These are phyloP conservation scores for Chaitophorus viminalis DNA, from an alignment of 2,888 invertebrate species.

Conservation along the genomic window DNA sequence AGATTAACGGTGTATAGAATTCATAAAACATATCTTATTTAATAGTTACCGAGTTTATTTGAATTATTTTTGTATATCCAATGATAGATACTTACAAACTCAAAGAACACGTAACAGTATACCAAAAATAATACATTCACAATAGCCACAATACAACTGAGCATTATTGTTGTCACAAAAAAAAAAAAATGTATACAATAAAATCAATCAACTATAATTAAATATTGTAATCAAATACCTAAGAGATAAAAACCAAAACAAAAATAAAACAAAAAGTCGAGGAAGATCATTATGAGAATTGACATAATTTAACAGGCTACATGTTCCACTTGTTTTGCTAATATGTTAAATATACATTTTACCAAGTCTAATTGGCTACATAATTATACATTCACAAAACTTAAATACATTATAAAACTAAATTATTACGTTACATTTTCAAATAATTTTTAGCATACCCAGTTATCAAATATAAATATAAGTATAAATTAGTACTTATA, in stretches of 20 bases:
- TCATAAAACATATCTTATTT: slow-evolving; percentile 2
- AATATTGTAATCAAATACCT: slow-evolving; percentile 32
- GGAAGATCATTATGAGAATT: slow-evolving; percentile 60
- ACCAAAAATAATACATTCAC: slow-evolving; percentile 42
- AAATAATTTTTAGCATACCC: slow-evolving; percentile 31
- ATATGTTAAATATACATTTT: slow-evolving; percentile 41
- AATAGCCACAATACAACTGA: slow-evolving; percentile 46
- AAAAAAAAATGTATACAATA: slow-evolving; percentile 6
- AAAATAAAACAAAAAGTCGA: slow-evolving; percentile 26
- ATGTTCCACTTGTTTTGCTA: slow-evolving; percentile 42
- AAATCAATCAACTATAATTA: slow-evolving; percentile 38
- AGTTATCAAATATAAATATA: slow-evolving; percentile 30
- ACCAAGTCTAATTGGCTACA: slow-evolving; percentile 42
- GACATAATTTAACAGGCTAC: slow-evolving; percentile 51
- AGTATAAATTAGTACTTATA: slow-evolving; percentile 25
- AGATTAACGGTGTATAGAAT: not conserved
- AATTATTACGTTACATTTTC: slow-evolving; percentile 3
- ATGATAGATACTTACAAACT: slow-evolving; percentile 9
- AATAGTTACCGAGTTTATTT: slow-evolving; percentile 45
- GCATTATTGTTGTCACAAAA: slow-evolving; percentile 47
- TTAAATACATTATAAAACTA: slow-evolving; percentile 32
- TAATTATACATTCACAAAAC: slow-evolving; percentile 19
- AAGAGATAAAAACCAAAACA: slow-evolving; percentile 55
- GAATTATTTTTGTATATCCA: slow-evolving; percentile 20
- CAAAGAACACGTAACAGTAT: slow-evolving; percentile 15